phyloP scores from a whole-genome alignment of 2,888 invertebrate genomes.

The Campoplex nolae region DNA sequence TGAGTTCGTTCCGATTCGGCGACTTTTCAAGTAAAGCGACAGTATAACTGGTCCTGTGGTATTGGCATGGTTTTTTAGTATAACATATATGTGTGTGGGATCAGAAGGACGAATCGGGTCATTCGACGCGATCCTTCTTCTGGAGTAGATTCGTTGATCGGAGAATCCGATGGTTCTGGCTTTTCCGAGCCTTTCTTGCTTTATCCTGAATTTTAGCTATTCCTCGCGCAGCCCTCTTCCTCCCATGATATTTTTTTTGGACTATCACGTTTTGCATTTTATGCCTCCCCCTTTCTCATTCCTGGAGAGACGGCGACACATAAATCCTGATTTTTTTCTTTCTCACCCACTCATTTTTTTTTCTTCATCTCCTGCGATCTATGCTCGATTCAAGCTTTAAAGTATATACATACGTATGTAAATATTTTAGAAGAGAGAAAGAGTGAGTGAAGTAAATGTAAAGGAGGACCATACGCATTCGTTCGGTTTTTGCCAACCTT shows the following conservation, averaged over 20 bases:
- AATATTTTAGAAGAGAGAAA: conserved; percentile 20
- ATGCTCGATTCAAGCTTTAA: conserved; percentile 28
- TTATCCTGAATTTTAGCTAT: conserved; percentile 62
- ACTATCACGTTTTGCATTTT: conserved; percentile 37
- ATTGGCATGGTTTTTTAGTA: conserved; percentile 48
- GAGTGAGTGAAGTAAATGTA: conserved; percentile 23
- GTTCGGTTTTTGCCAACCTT: conserved; percentile 47
- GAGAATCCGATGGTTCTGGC: conserved; percentile 41
- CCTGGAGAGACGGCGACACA: conserved; percentile 64
- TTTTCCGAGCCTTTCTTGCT: conserved; percentile 55
- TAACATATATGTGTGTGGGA: conserved; percentile 37
- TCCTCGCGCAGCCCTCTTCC: conserved; percentile 31
- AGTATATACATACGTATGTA: conserved; percentile 9
- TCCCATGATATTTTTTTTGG: conserved; percentile 21
- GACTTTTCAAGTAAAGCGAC: conserved; percentile 62
- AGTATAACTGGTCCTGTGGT: conserved; percentile 39
- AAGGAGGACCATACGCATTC: conserved; percentile 40
- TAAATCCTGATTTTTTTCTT: conserved; percentile 67
- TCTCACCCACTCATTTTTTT: conserved; percentile 23
- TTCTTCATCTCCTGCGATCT: conserved; percentile 54
- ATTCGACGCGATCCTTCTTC: conserved; percentile 56
- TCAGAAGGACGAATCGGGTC: conserved; percentile 60
- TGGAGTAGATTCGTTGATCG: conserved; percentile 56
- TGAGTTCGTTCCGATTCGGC: conserved; percentile 58
- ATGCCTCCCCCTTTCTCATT: conserved; percentile 28